Evolutionary conservation across 2,797 vertebrate genomes (phyloP).

Genomic region (Pangasius mekongensis): DNA sequence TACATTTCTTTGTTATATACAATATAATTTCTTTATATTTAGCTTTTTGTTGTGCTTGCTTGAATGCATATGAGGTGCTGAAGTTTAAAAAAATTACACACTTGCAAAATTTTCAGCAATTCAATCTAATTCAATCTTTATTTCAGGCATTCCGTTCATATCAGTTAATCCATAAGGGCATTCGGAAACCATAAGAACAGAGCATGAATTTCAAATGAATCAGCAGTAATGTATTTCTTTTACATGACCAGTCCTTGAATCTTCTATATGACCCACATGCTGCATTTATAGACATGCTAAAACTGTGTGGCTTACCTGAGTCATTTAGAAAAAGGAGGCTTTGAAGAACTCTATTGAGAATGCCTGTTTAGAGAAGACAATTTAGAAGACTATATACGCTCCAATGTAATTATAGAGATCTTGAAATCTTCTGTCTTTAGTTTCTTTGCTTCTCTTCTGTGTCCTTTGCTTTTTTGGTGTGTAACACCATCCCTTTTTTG

Average conservation of each 20-base stretch:
- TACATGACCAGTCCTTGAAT: not conserved
- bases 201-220: not conserved
- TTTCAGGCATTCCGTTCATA: not conserved
- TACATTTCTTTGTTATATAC: not conserved
- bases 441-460: not conserved
- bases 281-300: not conserved
- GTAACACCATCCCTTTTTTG: conserved; percentile 12
- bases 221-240: not conserved
- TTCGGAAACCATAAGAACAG: not conserved
- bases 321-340: not conserved
- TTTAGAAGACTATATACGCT: not conserved
- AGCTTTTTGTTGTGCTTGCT: not conserved
- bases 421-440: not conserved
- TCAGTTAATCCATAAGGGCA: not conserved
- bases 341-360: not conserved
- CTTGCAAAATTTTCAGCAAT: not conserved
- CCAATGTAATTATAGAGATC: not conserved
- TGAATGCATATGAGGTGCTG: not conserved
- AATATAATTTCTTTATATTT: not conserved
- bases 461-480: not conserved
- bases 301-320: not conserved
- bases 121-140: too few species aligned
- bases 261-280: not conserved
- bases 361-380: not conserved
- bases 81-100: not conserved